phyloP scores from a whole-genome alignment of 2,888 invertebrate species.

The Sarcophaga variegata region DNA sequence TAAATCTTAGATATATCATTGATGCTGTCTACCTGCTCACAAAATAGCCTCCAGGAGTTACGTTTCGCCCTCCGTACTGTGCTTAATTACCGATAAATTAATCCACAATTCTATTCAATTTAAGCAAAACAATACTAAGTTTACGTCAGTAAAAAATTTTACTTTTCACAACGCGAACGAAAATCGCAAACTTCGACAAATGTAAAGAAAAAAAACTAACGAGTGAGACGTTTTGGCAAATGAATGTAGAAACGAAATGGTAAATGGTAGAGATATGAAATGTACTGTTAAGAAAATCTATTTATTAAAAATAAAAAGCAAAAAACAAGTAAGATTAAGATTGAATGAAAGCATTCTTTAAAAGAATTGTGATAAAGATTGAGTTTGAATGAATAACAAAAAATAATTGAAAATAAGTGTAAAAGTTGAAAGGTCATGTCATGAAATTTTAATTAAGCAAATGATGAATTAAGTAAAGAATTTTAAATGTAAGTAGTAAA shows the following conservation, averaged over 20 bases:
- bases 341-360: slow-evolving; percentile 58
- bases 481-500: slow-evolving; percentile 56
- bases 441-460: slow-evolving; percentile 37
- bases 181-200: neutral
- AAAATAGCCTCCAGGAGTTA: too few species aligned
- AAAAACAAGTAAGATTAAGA: slow-evolving; percentile 51
- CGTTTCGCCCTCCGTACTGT: too few species aligned
- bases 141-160: slow-evolving; percentile 48
- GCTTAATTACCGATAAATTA: too few species aligned
- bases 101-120: slow-evolving; percentile 11
- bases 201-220: slow-evolving; percentile 34
- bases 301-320: slow-evolving; percentile 49
- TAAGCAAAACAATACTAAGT: slow-evolving; percentile 26
- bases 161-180: slow-evolving; percentile 53
- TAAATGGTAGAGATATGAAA: slow-evolving; percentile 63
- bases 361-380: slow-evolving; percentile 70
- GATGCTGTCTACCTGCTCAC: too few species aligned
- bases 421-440: slow-evolving; percentile 3
- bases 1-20: too few species aligned
- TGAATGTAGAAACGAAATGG: slow-evolving; percentile 55
- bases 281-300: slow-evolving; percentile 52
- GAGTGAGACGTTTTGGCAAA: slow-evolving; percentile 69
- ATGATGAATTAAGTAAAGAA: slow-evolving; percentile 38
- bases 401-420: slow-evolving; percentile 12
- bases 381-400: slow-evolving; percentile 33